Percentiles rank a stretch among this genome's conserved stretches.
These are phyloP conservation scores for Anolis apletophallus DNA, from an alignment of 2,797 vertebrate genomes.

Conservation along the genomic window DNA sequence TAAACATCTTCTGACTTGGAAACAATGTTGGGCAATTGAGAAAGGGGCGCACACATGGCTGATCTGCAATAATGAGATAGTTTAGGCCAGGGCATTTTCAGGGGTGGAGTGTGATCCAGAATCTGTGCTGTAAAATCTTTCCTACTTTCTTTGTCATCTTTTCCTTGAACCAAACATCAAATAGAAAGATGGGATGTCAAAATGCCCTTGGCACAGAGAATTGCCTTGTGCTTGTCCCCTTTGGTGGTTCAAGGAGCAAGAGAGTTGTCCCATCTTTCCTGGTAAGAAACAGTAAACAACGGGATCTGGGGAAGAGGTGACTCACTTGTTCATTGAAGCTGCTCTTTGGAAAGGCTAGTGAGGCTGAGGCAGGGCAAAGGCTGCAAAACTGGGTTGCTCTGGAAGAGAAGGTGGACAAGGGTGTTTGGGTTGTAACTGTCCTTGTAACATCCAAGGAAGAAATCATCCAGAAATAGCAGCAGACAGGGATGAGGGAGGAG, in stretches of 20 bases:
- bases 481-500: no score
- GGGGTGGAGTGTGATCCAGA: neutral
- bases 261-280: neutral
- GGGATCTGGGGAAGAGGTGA: slow-evolving; percentile 16
- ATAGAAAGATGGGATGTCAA: neutral
- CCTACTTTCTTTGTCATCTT: no score
- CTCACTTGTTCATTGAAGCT: neutral
- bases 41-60: neutral
- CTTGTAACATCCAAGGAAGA: neutral
- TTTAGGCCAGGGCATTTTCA: no score
- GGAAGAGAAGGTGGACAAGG: neutral
- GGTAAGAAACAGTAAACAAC: slow-evolving; percentile 11
- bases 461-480: neutral
- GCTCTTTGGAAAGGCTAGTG: neutral
- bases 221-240: neutral
- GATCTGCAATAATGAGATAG: neutral
- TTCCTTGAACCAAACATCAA: neutral
- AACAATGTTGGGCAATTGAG: no score
- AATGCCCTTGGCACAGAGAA: neutral
- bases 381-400: neutral
- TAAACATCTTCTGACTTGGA: neutral
- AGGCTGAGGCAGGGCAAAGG: neutral
- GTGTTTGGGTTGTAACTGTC: neutral
- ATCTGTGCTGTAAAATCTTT: neutral
- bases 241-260: neutral